Base-by-base conservation (phyloP, 2,113 vertebrate species). In the Paratilapia polleni region DNA sequence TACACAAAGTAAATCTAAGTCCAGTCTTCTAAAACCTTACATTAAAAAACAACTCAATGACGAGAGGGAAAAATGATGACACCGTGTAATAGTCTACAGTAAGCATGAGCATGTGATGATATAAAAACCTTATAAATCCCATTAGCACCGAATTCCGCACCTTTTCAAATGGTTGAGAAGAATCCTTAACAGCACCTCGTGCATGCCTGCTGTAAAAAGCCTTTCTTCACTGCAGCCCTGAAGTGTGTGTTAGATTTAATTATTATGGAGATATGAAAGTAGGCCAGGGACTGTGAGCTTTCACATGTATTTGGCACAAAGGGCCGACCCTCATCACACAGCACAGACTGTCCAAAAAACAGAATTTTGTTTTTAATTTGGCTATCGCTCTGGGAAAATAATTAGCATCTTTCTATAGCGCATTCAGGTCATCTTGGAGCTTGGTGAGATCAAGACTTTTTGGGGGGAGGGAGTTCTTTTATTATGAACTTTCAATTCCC, bases 201-300 rank as follows among this genome's bases (percentile, higher is more conserved):
- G 22, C 34, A 14, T 6, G 59, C 78, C 73, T 54, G 36, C 77
- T 89, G 85, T 74, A 80, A 91, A 91, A 91, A 90, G 63, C 12
- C 26, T 82, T 62, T 59, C 26, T 64, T 68, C 49, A 73, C 75
- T 28, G 77, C 88, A 90, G 90, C 91, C 81, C 77, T 77, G 41
- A 31, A 85, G 77, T 82, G 89, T 75, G 80, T 82, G 86, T 91
- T 91, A 80, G 83, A 91, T 92, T 93, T 91, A 94, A 96, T 95
- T 94, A 93, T 92, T 84, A 83, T 89, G 77, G 54, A 85, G 79
- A 88, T 86, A 91, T 86, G 82, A 95, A 95, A 94, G 94, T 94
- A 94, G 94, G 93, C 73, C 93, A 93, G 79, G 61, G 82, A 81
- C 76, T 78, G 81, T 68, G 64, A 84, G 85, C 87, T 61, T 85